Conservation (phyloP, 2,888 invertebrate species). For the Ecliptopera silaceata region DNA sequence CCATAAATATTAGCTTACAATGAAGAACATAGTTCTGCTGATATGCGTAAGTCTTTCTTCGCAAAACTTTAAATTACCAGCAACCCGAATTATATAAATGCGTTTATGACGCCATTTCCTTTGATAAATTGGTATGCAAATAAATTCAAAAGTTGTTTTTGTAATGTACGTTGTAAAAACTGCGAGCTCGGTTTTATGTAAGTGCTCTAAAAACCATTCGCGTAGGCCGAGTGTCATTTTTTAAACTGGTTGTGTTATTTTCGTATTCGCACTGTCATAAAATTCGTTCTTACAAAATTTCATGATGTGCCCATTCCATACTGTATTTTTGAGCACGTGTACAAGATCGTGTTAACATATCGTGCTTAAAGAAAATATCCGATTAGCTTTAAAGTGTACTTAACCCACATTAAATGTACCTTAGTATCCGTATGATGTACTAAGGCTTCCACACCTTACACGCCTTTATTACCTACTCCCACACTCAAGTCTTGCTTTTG, state of each 20-base stretch:
- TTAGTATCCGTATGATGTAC: slow-evolving; percentile 34
- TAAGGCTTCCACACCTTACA: slow-evolving; percentile 58
- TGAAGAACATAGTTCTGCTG: too few relatives aligned
- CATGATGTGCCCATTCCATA: not conserved
- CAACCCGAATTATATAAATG: slow-evolving; percentile 44
- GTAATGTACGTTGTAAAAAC: slow-evolving; percentile 46
- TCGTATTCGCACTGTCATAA: slow-evolving; percentile 35
- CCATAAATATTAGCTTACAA: too few relatives aligned
- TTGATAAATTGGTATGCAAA: slow-evolving; percentile 52
- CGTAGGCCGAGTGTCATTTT: slow-evolving; percentile 56
- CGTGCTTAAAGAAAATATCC: slow-evolving; percentile 24
- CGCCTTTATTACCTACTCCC: slow-evolving; percentile 37
- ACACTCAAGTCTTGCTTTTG: slow-evolving; percentile 36
- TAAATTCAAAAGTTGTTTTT: slow-evolving; percentile 50
- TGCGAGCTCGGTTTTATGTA: slow-evolving; percentile 52
- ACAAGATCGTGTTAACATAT: not conserved
- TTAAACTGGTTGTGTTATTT: slow-evolving; percentile 50
- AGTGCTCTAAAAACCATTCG: slow-evolving; percentile 58
- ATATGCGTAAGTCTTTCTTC: too few relatives aligned
- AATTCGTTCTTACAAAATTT: slow-evolving; percentile 28
- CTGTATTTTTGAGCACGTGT: not conserved
- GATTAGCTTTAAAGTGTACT: slow-evolving; percentile 57
- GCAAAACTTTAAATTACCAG: slow-evolving; percentile 32
- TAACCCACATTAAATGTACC: slow-evolving; percentile 56
- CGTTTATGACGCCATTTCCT: slow-evolving; percentile 45